Base-by-base conservation (phyloP, 2,888 invertebrate species). In the Phalera bucephala region DNA sequence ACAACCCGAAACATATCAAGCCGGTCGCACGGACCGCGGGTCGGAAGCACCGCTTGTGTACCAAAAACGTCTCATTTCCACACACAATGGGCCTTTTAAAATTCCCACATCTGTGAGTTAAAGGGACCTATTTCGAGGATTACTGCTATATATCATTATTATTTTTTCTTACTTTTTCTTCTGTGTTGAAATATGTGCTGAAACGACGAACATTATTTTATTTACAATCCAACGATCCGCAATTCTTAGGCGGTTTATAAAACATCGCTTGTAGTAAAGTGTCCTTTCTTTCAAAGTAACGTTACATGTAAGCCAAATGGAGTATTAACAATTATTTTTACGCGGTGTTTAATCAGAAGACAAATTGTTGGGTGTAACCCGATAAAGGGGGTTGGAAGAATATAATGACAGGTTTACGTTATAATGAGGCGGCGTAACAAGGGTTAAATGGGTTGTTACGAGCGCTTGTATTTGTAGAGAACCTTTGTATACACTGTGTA, bases 101-200 rank as follows among this genome's bases (percentile, higher is more conserved):
- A 53, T 41, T 44, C 43, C 46, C 51, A 38, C 55, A 47, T 45
- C 33, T 35, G 40, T 27, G 39, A 50, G 41, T 56, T 45, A 34
- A 34, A 36, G 44, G 23, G 27, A 15, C 17, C 21, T n/a, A 25
- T 37, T 26, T 43, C 41, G 35, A 25, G n/a, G 10, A 43, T 42
- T 38, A 12, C 12, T n/a, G n/a, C 13, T 20, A 28, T 47, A 31
- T 40, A 33, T 37, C 41, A 34, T 33, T 39, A 30, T 37, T 28
- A 37, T 31, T 30, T 20, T 19, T 32, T 12, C 37, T 20, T 35
- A 25, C 7, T n/a, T 8, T n/a, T 17, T 17, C 5, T 19, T 5
- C 3, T 5, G 7, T 5, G 19, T 5, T 5, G 19, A 19, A 31
- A 15, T 22, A 30, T 19, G 28, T 28, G n/a, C 28, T 17, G 7